These are phyloP conservation scores for Tenebrosternarchus preto DNA, from an alignment of 2,113 vertebrate species.

Conservation along the genomic window DNA sequence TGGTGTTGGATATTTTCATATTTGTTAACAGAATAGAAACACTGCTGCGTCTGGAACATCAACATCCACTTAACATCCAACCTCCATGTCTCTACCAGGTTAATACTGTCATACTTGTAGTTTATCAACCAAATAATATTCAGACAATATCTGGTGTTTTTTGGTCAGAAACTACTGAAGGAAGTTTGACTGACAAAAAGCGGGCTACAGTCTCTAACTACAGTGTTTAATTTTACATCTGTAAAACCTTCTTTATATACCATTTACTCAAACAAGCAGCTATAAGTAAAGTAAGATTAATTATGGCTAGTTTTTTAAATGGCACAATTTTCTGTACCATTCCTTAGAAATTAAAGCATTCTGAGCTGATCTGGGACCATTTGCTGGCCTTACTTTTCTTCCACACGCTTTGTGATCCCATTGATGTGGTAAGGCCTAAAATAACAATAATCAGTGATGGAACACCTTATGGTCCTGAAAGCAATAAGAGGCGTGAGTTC, in stretches of 20 bases:
- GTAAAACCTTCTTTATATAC: background rate
- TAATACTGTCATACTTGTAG: no score
- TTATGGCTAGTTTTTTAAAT: background rate
- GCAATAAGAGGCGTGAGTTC: slow-evolving; percentile 39
- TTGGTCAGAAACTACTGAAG: no score
- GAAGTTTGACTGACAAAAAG: no score
- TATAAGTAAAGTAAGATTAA: background rate
- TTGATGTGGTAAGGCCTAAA: slow-evolving; percentile 19
- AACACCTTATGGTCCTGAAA: slow-evolving; percentile 17
- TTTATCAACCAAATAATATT: no score
- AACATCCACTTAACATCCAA: no score
- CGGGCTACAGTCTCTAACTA: background rate
- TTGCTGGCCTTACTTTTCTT: background rate
- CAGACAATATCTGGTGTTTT: no score
- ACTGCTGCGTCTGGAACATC: no score
- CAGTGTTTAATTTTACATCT: no score
- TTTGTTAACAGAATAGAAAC: no score
- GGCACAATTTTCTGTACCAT: background rate
- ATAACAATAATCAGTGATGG: slow-evolving; percentile 46
- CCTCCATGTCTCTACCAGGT: no score
- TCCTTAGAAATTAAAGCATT: slow-evolving; percentile 8
- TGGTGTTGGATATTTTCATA: no score
- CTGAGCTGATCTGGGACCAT: background rate
- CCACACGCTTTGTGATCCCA: background rate
- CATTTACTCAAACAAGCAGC: background rate